Evolutionary conservation across 2,113 vertebrate genomes (phyloP), one percentile per base, ranked within the genome.

Genomic region (Sander vitreus): DNA sequence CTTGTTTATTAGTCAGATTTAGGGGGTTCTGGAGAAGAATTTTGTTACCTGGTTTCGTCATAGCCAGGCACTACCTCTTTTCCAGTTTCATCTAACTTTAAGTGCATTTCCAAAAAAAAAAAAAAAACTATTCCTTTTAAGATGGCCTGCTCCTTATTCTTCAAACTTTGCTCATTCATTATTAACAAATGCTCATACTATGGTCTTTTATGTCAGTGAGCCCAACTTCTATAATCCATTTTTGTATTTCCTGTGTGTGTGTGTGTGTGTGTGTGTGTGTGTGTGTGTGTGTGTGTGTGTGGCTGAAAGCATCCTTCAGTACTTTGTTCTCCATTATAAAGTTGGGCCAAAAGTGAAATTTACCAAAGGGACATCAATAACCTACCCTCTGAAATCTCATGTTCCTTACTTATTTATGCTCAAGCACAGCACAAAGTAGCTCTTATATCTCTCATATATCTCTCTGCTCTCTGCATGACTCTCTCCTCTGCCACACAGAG

Each of bases 321-420:
- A 39, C 36, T 78, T 62, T 47, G 51, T 73, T 71, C 73, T 68
- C n/a, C 11, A 63, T 80, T 53, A 75, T 19, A 23, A 60, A 15
- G 18, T 48, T 25, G 12, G 47, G 33, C 54, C n/a, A 25, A 51
- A 78, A 76, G 39, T 66, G 13, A 72, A 75, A 48, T 64, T 39
- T 33, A 18, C 54, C 51, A 53, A 43, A 84, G 25, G 64, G 27
- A 64, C 39, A 50, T 19, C 36, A 10, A 39, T 54, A 66, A 69
- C n/a, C 21, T 25, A 25, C 19, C 62, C 11, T 27, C 12, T 54
- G n/a, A 76, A 71, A 63, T n/a, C 50, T 58, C 60, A 50, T 45
- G 19, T 48, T 36, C 18, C 59, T 87, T 71, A 74, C 75, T 84
- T 76, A 54, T 81, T 76, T 23, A 78, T 73, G 45, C 36, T 53